Evolutionary conservation across 2,888 invertebrate genomes (phyloP).

Genomic region (Thereva nobilitata): DNA sequence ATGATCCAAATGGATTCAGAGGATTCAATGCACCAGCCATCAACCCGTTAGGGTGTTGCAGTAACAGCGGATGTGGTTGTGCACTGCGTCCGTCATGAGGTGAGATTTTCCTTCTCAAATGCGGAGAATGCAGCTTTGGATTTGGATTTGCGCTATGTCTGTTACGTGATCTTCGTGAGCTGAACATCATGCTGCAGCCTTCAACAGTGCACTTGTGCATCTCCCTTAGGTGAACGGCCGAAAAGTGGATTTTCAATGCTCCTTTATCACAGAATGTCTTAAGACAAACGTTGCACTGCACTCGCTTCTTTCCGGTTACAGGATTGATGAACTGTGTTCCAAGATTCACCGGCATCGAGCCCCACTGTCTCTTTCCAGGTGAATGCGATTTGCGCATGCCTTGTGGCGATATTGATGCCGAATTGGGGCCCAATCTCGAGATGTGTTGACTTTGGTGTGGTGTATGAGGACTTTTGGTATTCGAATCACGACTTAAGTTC

Average conservation of each 20-base stretch:
- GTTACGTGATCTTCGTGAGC: conserved; percentile 92
- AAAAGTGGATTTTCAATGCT: conserved; percentile 98
- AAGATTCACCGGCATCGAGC: conserved; percentile 77
- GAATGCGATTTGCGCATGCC: conserved; percentile 53
- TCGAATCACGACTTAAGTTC: conserved; percentile 65
- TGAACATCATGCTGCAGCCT: conserved; percentile 99
- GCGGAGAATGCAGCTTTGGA: conserved; percentile 96
- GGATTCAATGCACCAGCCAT: conserved; percentile 69
- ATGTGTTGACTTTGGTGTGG: conserved; percentile 48
- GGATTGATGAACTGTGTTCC: conserved; percentile 92
- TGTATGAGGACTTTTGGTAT: conserved; percentile 44
- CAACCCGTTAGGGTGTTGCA: conserved; percentile 66
- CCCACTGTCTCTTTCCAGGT: conserved; percentile 76
- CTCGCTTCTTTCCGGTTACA: conserved; percentile 92
- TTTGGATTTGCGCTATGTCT: conserved; percentile 98
- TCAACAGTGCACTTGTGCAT: conserved; percentile 99
- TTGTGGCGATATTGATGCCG: conserved; percentile 41
- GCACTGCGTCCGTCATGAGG: conserved; percentile 91
- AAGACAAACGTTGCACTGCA: conserved; percentile 96
- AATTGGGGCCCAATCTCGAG: conserved; percentile 33
- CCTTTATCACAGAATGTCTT: conserved; percentile 99
- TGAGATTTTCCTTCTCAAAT: conserved; percentile 88
- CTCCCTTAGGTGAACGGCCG: conserved; percentile 96
- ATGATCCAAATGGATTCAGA: conserved; percentile 76
- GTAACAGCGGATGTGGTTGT: conserved; percentile 79